Conservation (phyloP, 2,113 vertebrate genomes). For the Dipodomys merriami region DNA sequence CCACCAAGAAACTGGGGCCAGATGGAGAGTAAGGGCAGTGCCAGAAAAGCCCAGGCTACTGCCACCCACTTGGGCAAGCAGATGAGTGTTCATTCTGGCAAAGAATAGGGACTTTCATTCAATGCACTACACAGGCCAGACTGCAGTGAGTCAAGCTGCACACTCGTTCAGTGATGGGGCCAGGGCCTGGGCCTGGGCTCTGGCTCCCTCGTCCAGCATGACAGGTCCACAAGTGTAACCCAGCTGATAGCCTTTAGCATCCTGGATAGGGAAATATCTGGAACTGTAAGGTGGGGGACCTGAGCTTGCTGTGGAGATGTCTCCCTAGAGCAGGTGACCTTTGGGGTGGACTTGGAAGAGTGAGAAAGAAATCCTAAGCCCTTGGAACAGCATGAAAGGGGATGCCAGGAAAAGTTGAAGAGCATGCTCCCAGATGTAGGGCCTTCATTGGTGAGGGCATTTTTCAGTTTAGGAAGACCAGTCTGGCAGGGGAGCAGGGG, state of each 20-base stretch:
- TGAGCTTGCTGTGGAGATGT: neutral
- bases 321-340: neutral
- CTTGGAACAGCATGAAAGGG: too few species aligned
- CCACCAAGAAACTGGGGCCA: slow-evolving; percentile 15
- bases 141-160: neutral
- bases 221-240: neutral
- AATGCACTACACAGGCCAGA: neutral
- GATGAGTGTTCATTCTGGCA: neutral
- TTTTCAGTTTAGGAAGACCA: neutral
- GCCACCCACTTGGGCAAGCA: slow-evolving; percentile 17
- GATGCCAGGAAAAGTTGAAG: neutral
- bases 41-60: slow-evolving; percentile 15
- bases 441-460: neutral
- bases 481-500: neutral
- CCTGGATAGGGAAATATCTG: neutral
- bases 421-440: accelerated
- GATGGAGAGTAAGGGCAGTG: slow-evolving; percentile 20
- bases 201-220: neutral
- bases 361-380: neutral
- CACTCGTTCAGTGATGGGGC: neutral
- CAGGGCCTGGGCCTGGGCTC: neutral
- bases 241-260: neutral
- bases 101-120: slow-evolving; percentile 26
- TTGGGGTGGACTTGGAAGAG: neutral
- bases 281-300: neutral